Conservation (phyloP, 2,888 invertebrate species). For the Aphidius colemani region DNA sequence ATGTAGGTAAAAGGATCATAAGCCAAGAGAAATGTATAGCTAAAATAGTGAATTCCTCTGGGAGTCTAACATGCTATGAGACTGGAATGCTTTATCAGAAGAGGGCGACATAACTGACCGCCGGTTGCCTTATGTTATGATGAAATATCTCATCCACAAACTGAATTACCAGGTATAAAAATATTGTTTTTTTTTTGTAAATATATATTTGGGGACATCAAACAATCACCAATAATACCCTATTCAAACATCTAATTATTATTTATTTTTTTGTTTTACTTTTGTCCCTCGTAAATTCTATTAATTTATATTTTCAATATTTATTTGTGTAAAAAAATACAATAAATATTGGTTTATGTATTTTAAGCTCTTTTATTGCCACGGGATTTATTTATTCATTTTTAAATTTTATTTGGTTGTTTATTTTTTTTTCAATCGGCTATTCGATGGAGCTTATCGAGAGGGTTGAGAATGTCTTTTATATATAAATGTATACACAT, state of each 20-base stretch:
- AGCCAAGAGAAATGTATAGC: slow-evolving; percentile 37
- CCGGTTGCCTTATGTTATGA: slow-evolving; percentile 36
- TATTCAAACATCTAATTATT: slow-evolving; percentile 2
- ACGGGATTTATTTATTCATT: neutral
- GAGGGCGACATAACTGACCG: slow-evolving; percentile 43
- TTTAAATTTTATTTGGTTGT: neutral
- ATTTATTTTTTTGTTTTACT: neutral
- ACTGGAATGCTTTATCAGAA: slow-evolving; percentile 53
- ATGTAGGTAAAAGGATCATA: slow-evolving; percentile 37
- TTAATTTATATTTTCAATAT: neutral
- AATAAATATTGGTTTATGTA: neutral
- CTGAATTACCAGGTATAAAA: slow-evolving; percentile 39
- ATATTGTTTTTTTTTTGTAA: slow-evolving; percentile 15
- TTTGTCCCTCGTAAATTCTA: neutral
- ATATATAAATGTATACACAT: slow-evolving; percentile 3
- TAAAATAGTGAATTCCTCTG: slow-evolving; percentile 47
- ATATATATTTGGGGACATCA: slow-evolving; percentile 11
- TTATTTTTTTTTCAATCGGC: neutral
- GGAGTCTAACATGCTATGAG: slow-evolving; percentile 49
- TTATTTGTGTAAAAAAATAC: neutral
- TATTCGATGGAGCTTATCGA: too few species aligned
- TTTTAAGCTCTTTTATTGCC: neutral
- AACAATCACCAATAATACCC: slow-evolving; percentile 18
- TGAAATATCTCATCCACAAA: slow-evolving; percentile 49
- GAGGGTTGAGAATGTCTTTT: too few species aligned